A percentile compares a stretch with the other conserved stretches of the same genome.
Conservation (phyloP, 2,888 invertebrate species). For the Drosophila monieri region DNA sequence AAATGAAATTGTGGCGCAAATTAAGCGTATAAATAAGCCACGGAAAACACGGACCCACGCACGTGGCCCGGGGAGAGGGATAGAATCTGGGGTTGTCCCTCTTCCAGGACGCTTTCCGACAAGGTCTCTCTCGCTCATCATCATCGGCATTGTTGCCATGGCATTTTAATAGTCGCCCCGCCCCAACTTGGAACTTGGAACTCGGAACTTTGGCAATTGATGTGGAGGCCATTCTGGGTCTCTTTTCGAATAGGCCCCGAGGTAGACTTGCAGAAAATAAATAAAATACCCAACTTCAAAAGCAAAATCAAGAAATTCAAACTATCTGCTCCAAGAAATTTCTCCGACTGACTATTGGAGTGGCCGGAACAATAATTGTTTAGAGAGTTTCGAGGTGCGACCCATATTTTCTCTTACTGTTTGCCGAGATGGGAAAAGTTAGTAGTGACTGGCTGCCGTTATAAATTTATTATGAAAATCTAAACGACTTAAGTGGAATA, state of each 20-base stretch:
- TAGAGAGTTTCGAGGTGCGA: background rate
- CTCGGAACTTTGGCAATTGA: conserved; percentile 66
- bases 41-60: conserved; percentile 50
- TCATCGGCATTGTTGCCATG: conserved; percentile 29
- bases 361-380: background rate
- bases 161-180: conserved; percentile 56
- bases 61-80: conserved; percentile 9
- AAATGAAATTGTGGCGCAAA: conserved; percentile 82
- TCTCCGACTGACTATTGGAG: background rate
- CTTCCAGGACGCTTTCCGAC: conserved; percentile 5
- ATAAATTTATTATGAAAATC: conserved; percentile 83
- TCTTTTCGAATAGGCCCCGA: conserved; percentile 6
- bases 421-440: conserved; percentile 48
- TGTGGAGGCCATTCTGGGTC: conserved; percentile 30
- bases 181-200: conserved; percentile 33
- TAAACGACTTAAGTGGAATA: conserved; percentile 83
- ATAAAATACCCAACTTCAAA: background rate
- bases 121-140: conserved; percentile 36
- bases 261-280: conserved; percentile 8
- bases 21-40: conserved; percentile 83
- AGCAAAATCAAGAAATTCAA: background rate
- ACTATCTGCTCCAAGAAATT: background rate
- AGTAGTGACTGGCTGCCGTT: conserved; percentile 68
- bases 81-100: conserved; percentile 23
- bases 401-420: conserved; percentile 22